Base-by-base conservation (phyloP, 2,113 vertebrate species). In the Trematocara stigmaticum region DNA sequence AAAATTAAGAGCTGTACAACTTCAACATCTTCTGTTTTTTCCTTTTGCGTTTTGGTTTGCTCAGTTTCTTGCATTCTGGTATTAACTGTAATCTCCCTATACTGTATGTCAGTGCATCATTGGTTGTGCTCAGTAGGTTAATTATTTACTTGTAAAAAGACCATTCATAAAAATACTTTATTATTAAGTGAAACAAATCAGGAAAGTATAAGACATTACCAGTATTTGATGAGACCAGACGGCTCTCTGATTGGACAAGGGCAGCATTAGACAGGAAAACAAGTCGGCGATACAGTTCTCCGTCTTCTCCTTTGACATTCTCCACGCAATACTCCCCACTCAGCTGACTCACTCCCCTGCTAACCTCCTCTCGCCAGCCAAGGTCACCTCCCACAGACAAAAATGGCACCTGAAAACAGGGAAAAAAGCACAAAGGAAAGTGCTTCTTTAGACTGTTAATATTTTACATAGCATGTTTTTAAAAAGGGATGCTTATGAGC, bases 321-420 rank as follows among this genome's bases (percentile, higher is more conserved):
- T 99, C 98, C 15, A 99, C 96, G 1, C 98, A 96, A 0, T 96
- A 99, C n/a, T 98, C 96, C 1, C 98, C 99, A 0, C 98, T 99
- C 87, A 98, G 84, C 66, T 96, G 86, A 88, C 98, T 99, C 84
- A 84, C 89, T 66, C 92, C 98, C 4, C 90, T 79, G 86, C 97
- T 96, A 87, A 86, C 95, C 84, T 98, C 94, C 0, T 96, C 96
- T 56, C 99, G 96, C 95, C 97, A 97, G n/a, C 99, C 98, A 0
- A 99, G 96, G 93, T 98, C 97, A 15, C 98, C 98, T 61, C 98
- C 98, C n/a, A 97, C 97, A 0, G 99, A 99, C 78, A 99, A 90
- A 91, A 99, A 99, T 0, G 98, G 99, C 80, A 99, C 97, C 99
- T 99, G 47, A n/a, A 40, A 66, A 69, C 5, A 1, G 31, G 23